Evolutionary conservation across 2,113 vertebrate genomes (phyloP).

Genomic region (Actinemys pallida): DNA sequence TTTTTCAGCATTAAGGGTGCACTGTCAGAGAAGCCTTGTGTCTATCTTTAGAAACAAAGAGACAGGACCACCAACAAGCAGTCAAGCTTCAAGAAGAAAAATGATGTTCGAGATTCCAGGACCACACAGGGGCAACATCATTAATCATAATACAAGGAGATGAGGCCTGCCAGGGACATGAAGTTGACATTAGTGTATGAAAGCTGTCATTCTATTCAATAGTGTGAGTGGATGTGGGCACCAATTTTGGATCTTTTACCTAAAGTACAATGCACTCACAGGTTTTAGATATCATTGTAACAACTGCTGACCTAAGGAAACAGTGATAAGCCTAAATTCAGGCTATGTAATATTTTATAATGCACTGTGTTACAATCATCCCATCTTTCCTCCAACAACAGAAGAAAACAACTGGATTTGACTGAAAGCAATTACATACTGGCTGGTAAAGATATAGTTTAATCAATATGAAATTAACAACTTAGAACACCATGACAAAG

Average conservation of each 20-base stretch:
- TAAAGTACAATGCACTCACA: not conserved
- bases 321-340: not conserved
- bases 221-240: not conserved
- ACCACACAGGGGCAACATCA: slow-evolving; percentile 39
- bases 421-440: not conserved
- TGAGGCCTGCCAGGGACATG: slow-evolving; percentile 5
- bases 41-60: slow-evolving; percentile 53
- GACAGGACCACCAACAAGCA: slow-evolving; percentile 55
- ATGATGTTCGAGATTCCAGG: slow-evolving; percentile 45
- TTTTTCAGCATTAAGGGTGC: slow-evolving; percentile 55
- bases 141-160: slow-evolving; percentile 57
- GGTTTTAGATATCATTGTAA: not conserved
- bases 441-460: not conserved
- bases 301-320: slow-evolving; percentile 16
- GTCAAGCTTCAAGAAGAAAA: slow-evolving; percentile 62
- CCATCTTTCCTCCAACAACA: not conserved
- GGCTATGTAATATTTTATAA: not conserved
- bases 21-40: slow-evolving; percentile 15
- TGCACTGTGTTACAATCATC: not conserved
- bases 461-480: slow-evolving; percentile 43
- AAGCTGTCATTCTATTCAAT: not conserved
- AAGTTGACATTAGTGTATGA: not conserved
- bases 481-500: not conserved
- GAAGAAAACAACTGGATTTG: not conserved
- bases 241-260: not conserved